A percentile compares a stretch with the other conserved stretches of the same genome.
Conservation (phyloP, 2,888 invertebrate species). For the Hipparchia semele region DNA sequence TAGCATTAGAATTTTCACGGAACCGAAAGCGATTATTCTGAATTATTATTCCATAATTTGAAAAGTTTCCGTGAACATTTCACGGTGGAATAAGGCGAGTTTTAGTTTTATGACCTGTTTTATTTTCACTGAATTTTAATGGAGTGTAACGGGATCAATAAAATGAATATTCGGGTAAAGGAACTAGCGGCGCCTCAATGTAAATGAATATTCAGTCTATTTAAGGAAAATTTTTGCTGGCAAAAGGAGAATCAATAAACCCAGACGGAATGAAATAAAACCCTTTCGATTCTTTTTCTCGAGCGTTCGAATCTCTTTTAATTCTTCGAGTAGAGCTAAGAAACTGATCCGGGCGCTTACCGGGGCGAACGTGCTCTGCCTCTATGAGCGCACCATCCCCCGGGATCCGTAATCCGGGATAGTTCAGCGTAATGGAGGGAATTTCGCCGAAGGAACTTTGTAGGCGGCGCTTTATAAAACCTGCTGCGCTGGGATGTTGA, state of each 20-base stretch:
- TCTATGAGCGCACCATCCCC: constrained; percentile 37
- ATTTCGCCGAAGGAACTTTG: constrained; percentile 40
- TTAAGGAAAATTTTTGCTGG: neutral
- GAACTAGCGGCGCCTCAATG: neutral
- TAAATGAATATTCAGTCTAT: constrained; percentile 10
- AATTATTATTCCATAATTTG: constrained; percentile 43
- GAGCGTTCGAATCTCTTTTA: constrained; percentile 40
- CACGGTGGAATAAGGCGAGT: constrained; percentile 25
- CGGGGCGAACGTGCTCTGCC: constrained; percentile 42
- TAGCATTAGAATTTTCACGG: constrained; percentile 42
- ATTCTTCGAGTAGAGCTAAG: constrained; percentile 42
- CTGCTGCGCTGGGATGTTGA: constrained; percentile 32
- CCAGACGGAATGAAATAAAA: constrained; percentile 33
- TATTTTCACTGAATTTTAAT: constrained; percentile 25
- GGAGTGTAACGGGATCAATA: constrained; percentile 4
- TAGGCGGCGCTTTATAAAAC: constrained; percentile 39
- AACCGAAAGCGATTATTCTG: constrained; percentile 40
- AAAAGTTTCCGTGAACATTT: constrained; percentile 39
- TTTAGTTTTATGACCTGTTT: constrained; percentile 30
- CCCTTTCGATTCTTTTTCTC: constrained; percentile 32
- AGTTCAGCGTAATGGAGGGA: constrained; percentile 43
- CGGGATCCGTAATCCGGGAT: constrained; percentile 43
- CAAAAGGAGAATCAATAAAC: constrained; percentile 22
- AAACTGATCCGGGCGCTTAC: constrained; percentile 43
- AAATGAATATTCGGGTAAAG: neutral